Conservation (phyloP, 2,797 vertebrate species). For the Falco novaeseelandiae region DNA sequence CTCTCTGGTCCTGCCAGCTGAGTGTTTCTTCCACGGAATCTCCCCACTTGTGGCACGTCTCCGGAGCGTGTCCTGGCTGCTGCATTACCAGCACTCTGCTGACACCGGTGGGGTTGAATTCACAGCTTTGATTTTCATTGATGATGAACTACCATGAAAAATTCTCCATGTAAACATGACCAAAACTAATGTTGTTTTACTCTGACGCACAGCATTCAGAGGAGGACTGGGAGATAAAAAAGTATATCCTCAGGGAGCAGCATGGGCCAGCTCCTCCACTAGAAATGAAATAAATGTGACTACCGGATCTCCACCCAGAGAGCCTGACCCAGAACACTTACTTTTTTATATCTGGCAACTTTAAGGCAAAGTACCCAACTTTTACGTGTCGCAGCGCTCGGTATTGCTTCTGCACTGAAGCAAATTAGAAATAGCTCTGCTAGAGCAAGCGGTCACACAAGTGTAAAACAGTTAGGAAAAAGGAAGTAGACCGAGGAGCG, state of each 20-base stretch:
- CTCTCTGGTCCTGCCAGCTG: background rate
- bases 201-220: background rate
- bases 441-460: background rate
- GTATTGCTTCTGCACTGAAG: background rate
- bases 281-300: background rate
- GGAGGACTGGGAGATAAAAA: background rate
- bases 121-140: background rate
- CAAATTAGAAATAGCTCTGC: background rate
- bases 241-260: background rate
- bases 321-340: background rate
- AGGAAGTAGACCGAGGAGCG: background rate
- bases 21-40: background rate
- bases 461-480: background rate
- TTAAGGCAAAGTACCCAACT: background rate
- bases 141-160: background rate
- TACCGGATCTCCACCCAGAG: background rate
- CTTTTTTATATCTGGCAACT: background rate
- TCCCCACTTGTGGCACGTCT: background rate
- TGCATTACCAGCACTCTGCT: fast-evolving
- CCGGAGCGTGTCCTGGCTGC: background rate
- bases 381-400: background rate
- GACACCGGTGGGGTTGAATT: background rate
- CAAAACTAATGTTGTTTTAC: fast-evolving
- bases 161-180: background rate
- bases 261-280: fast-evolving